These are phyloP conservation scores for Oophaga sylvatica DNA, from an alignment of 2,797 vertebrate genomes.

Conservation along the genomic window DNA sequence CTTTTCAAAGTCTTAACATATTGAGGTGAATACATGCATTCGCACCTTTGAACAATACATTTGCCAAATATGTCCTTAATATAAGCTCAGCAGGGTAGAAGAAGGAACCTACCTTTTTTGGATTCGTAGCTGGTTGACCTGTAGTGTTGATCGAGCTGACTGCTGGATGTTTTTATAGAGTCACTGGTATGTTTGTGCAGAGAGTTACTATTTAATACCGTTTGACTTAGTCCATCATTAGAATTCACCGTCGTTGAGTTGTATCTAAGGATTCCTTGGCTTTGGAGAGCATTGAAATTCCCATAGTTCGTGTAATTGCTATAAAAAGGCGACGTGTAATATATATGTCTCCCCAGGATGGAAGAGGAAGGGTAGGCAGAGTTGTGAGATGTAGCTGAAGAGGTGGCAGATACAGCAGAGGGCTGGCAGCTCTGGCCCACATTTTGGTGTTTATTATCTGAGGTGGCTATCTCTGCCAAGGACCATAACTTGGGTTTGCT, in stretches of 20 bases:
- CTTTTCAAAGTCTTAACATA: background rate
- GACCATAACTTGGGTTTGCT: conserved; percentile 96
- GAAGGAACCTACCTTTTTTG: conserved; percentile 89
- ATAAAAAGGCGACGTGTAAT: conserved; percentile 98
- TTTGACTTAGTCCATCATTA: conserved; percentile 80
- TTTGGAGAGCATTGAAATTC: conserved; percentile 92
- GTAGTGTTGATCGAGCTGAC: conserved; percentile 88
- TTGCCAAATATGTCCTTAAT: background rate
- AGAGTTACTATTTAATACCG: conserved; percentile 76
- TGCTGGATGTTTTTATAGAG: conserved; percentile 85
- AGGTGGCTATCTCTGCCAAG: conserved; percentile 96
- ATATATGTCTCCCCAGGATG: conserved; percentile 94
- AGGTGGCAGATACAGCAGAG: conserved; percentile 77
- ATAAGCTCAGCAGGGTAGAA: background rate
- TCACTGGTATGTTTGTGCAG: conserved; percentile 86
- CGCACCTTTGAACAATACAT: background rate
- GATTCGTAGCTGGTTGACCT: conserved; percentile 85
- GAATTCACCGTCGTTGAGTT: conserved; percentile 83
- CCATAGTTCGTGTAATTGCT: conserved; percentile 97
- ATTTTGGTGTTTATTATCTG: conserved; percentile 90
- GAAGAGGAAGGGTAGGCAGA: conserved; percentile 88
- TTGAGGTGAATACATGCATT: background rate
- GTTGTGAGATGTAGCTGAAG: conserved; percentile 80
- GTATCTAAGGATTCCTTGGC: conserved; percentile 93
- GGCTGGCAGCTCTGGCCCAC: conserved; percentile 79